Evolutionary conservation across 2,888 invertebrate species (phyloP), one percentile per base, ranked within the genome.

Genomic region (Harpalus rubripes): DNA sequence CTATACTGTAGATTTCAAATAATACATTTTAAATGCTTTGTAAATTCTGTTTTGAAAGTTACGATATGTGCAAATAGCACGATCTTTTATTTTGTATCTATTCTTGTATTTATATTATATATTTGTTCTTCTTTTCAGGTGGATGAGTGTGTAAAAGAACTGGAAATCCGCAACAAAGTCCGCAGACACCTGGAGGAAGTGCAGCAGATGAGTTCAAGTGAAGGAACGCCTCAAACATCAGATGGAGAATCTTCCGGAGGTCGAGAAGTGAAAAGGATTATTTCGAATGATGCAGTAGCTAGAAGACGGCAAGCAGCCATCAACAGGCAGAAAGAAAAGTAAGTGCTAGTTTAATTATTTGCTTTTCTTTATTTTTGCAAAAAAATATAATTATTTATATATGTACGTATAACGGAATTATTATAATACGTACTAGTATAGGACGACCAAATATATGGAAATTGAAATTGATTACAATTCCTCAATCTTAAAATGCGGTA

Each of bases 221-320:
- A 83, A 18, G 78, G 76, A 12, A 84, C 84, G 1, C 82, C 82
- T 18, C 82, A 82, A 89, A 89, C 89, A 18, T 91, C 91, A 8
- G 94, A 94, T 88, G 94, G 94, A 0, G 94, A 94, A 88, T 94
- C 94, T 86, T 94, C 94, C 79, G 94, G 94, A 26, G 94, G 94
- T 0, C 91, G 94, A 0, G 95, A 95, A 89, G 93, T 95, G 86
- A 92, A 93, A 1, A 93, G 92, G 81, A 94, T 94, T 88, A 94
- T 94, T 86, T 91, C 91, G 86, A 92, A 91, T 86, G 92, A 92
- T 87, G 91, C 91, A 5, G 90, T 91, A 26, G 90, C 91, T 18
- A 89, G 91, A 79, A 89, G 91, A 32, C 89, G 90, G 18, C 92
- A 92, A 88, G 89, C 89, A 78, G 88, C 88, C 39, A 86, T 88